Conservation (phyloP, 2,797 vertebrate species). For the Gadopsis marmoratus region DNA sequence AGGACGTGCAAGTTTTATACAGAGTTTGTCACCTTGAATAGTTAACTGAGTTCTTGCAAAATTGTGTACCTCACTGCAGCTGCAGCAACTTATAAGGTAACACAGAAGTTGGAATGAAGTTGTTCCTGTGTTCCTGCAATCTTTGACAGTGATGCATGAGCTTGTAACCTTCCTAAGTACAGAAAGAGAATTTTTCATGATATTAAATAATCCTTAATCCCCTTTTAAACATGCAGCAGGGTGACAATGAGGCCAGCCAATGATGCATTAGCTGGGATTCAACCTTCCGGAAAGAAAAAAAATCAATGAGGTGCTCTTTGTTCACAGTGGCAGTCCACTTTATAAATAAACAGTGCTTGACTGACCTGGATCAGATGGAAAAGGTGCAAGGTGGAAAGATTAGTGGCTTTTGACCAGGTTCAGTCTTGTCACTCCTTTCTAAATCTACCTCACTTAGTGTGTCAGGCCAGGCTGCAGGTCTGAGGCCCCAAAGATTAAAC, state of each 20-base stretch:
- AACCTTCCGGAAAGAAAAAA: constrained; percentile 34
- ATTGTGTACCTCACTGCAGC: constrained; percentile 38
- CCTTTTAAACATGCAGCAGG: constrained; percentile 60
- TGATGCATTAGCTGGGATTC: constrained; percentile 60
- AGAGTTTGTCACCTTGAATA: constrained; percentile 49
- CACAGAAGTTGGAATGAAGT: constrained; percentile 46
- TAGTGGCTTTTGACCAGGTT: constrained; percentile 73
- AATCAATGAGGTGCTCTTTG: constrained; percentile 67
- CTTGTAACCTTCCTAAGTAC: constrained; percentile 55
- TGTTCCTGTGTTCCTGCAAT: constrained; percentile 24
- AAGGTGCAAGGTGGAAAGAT: constrained; percentile 70
- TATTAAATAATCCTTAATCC: constrained; percentile 68
- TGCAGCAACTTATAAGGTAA: constrained; percentile 46
- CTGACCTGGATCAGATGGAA: constrained; percentile 72
- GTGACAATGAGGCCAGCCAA: constrained; percentile 48
- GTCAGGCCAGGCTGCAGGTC: constrained; percentile 52
- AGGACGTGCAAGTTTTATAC: constrained; percentile 52
- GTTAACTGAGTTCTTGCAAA: constrained; percentile 32
- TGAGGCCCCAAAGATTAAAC: constrained; percentile 64
- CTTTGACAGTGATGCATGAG: constrained; percentile 58
- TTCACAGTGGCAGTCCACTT: constrained; percentile 55
- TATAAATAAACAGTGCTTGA: constrained; percentile 70
- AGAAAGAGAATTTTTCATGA: constrained; percentile 46
- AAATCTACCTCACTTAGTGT: constrained; percentile 72
- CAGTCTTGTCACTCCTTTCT: constrained; percentile 58